phyloP scores from a whole-genome alignment of 1,140 invertebrate species.

The Scaptomyza montana region DNA sequence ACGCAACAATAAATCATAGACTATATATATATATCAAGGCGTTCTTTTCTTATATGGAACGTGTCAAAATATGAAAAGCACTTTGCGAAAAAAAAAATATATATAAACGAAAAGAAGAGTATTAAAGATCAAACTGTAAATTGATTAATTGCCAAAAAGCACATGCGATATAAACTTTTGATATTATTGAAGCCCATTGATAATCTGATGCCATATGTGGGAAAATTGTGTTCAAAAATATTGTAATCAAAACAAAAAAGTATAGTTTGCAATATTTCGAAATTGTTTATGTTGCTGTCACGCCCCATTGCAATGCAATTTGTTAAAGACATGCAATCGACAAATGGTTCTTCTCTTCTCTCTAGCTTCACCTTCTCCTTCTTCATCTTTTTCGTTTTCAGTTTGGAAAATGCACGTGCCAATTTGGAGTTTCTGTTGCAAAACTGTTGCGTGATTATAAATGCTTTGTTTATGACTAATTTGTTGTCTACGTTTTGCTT shows the following conservation, averaged over 20 bases:
- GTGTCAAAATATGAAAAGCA: constrained; percentile 52
- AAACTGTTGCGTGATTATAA: constrained; percentile 44
- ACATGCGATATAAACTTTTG: neutral
- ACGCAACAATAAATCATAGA: constrained; percentile 61
- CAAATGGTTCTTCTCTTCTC: constrained; percentile 12
- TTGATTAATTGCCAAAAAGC: constrained; percentile 48
- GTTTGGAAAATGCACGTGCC: constrained; percentile 16
- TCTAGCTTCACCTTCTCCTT: constrained; percentile 21
- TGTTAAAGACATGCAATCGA: constrained; percentile 40
- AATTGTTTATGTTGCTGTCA: constrained; percentile 55
- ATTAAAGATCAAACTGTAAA: constrained; percentile 29
- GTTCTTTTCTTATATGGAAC: constrained; percentile 47
- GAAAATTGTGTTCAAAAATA: neutral
- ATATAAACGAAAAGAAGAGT: constrained; percentile 7
- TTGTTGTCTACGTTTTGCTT: constrained; percentile 11
- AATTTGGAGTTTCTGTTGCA: constrained; percentile 1
- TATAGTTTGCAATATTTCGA: constrained; percentile 7
- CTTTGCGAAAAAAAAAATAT: neutral
- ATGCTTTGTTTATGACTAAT: constrained; percentile 38
- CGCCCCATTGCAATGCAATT: constrained; percentile 62
- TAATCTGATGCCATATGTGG: neutral
- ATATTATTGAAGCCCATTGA: neutral
- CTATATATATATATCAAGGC: constrained; percentile 21
- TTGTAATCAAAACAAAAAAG: neutral
- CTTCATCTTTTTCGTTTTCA: constrained; percentile 16